Percentiles rank a stretch among this genome's conserved stretches.
Conservation (phyloP, 92 coral and sea anemone species). For the Epizoanthus rinbou region DNA sequence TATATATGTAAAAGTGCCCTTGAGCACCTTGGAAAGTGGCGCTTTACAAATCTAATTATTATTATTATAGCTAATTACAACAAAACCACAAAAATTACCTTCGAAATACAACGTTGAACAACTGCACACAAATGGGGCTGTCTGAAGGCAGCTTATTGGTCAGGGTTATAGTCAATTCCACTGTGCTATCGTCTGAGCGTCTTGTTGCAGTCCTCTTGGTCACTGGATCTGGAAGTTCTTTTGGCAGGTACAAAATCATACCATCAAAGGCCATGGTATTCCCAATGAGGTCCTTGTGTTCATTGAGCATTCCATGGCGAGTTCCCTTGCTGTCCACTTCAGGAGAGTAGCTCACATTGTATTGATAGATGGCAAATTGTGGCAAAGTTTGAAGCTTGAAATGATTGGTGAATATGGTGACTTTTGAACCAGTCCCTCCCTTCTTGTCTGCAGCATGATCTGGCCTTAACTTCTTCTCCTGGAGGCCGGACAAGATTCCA, state of each 20-base stretch:
- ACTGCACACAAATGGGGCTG: conserved; percentile 81
- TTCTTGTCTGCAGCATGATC: conserved; percentile 60
- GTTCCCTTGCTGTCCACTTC: conserved; percentile 86
- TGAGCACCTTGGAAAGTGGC: too few species aligned
- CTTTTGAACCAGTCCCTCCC: conserved; percentile 62
- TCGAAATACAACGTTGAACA: conserved; percentile 83
- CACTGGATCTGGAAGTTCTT: conserved; percentile 66
- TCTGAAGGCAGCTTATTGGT: conserved; percentile 80
- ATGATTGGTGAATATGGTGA: conserved; percentile 69
- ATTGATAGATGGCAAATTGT: conserved; percentile 77
- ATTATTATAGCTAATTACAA: too few species aligned
- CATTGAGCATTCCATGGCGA: conserved; percentile 68
- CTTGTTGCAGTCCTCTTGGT: conserved; percentile 58
- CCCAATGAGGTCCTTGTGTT: conserved; percentile 73
- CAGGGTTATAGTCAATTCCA: conserved; percentile 75
- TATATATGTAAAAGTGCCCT: too few species aligned
- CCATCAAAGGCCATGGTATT: conserved; percentile 93
- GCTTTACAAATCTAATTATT: too few species aligned
- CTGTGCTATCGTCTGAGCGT: conserved; percentile 68
- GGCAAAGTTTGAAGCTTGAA: conserved; percentile 68
- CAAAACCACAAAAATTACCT: conserved; percentile 49
- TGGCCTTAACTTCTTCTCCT: conserved; percentile 68
- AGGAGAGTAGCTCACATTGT: conserved; percentile 82
- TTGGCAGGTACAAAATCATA: conserved; percentile 87
- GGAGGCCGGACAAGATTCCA: conserved; percentile 16